Percentiles rank a stretch among this genome's conserved stretches.
Conservation (phyloP, 2,888 invertebrate genomes). For the Exephanes ischioxanthus region DNA sequence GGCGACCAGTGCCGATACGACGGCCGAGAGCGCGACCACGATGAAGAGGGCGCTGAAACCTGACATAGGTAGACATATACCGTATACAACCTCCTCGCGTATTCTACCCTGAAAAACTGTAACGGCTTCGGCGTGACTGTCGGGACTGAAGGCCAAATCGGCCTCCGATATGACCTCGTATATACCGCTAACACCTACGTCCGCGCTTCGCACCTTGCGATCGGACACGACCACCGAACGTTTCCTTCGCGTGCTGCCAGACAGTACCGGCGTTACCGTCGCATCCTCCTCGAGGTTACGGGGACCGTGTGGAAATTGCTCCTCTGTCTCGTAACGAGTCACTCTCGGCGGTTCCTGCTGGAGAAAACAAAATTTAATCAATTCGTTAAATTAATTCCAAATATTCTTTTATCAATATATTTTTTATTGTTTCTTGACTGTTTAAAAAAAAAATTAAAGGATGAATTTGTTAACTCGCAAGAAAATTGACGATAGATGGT, state of each 20-base stretch:
- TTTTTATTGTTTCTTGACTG: neutral
- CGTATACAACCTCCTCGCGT: slow-evolving; percentile 95
- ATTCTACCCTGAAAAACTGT: slow-evolving; percentile 95
- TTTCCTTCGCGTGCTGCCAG: slow-evolving; percentile 85
- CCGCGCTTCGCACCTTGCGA: slow-evolving; percentile 92
- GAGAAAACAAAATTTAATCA: neutral
- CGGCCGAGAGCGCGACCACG: slow-evolving; percentile 94
- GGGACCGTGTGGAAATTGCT: slow-evolving; percentile 92
- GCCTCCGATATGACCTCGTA: slow-evolving; percentile 97
- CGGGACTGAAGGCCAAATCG: slow-evolving; percentile 95
- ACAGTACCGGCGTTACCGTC: slow-evolving; percentile 83
- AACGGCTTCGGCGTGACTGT: slow-evolving; percentile 92
- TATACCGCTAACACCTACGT: slow-evolving; percentile 95
- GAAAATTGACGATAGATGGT: neutral
- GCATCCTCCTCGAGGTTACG: slow-evolving; percentile 87
- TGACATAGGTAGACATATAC: slow-evolving; percentile 95
- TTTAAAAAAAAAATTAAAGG: neutral
- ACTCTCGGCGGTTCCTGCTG: slow-evolving; percentile 84
- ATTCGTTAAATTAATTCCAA: neutral
- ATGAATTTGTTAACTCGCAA: neutral
- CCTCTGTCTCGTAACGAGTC: slow-evolving; percentile 87
- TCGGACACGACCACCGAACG: slow-evolving; percentile 89
- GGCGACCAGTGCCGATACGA: slow-evolving; percentile 94
- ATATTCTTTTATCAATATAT: neutral
- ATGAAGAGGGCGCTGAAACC: slow-evolving; percentile 96